Evolutionary conservation across 2,888 invertebrate species (phyloP).

Genomic region (Drosophila siamana): DNA sequence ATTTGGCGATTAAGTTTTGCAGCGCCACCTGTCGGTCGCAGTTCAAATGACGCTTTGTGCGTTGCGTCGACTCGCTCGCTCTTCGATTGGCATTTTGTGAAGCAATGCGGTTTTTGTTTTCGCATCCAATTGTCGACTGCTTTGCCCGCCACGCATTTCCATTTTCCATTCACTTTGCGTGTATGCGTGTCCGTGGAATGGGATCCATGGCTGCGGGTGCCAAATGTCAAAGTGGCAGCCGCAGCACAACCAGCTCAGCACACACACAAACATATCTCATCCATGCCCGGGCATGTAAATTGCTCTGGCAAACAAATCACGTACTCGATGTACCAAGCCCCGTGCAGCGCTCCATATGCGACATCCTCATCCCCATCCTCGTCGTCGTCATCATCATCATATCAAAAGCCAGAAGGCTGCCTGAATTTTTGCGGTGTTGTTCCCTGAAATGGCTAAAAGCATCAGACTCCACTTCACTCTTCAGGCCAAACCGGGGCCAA

Average conservation of each 20-base stretch:
- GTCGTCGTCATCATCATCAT: conserved; percentile 42
- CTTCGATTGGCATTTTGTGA: conserved; percentile 45
- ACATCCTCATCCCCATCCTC: neutral
- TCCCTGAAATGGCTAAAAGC: conserved; percentile 59
- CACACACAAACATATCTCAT: conserved; percentile 36
- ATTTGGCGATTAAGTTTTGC: conserved; percentile 73
- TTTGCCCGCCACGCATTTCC: conserved; percentile 22
- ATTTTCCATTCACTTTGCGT: neutral
- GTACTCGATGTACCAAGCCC: conserved; percentile 56
- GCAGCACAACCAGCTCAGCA: conserved; percentile 11
- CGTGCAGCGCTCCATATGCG: conserved; percentile 48
- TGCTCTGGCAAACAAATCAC: conserved; percentile 76
- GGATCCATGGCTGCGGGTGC: conserved; percentile 53
- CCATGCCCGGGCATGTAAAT: conserved; percentile 68
- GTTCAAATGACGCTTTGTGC: conserved; percentile 55
- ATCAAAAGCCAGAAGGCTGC: conserved; percentile 66
- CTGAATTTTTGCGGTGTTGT: conserved; percentile 63
- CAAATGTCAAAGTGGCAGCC: conserved; percentile 70
- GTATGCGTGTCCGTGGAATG: neutral
- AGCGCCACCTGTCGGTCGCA: conserved; percentile 60
- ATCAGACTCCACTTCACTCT: conserved; percentile 1
- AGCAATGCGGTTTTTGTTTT: conserved; percentile 58
- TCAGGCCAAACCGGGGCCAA: conserved; percentile 11
- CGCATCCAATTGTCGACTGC: conserved; percentile 37
- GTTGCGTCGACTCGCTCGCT: neutral